Conservation (phyloP, 2,888 invertebrate species). For the Drosophila putrida region DNA sequence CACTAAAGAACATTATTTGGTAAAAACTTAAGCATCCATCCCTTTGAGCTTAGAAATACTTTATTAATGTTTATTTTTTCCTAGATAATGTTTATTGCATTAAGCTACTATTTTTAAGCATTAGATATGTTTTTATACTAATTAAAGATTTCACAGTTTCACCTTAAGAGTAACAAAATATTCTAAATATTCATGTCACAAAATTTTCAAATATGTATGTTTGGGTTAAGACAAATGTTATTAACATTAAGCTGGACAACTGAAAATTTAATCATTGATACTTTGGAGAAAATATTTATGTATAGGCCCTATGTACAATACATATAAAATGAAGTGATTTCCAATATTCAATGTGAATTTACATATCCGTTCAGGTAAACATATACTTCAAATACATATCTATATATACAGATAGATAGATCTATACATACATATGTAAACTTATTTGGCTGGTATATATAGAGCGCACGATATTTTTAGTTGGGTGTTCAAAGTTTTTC, state of each 20-base stretch:
- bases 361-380: slow-evolving; percentile 73
- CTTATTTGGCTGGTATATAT: slow-evolving; percentile 56
- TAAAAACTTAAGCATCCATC: too few relatives aligned
- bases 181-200: too few relatives aligned
- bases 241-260: slow-evolving; percentile 16
- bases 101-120: neutral
- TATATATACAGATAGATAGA: slow-evolving; percentile 1
- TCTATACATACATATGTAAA: slow-evolving; percentile 12
- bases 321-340: slow-evolving; percentile 38
- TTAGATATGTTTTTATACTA: too few relatives aligned
- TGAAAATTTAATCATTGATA: slow-evolving; percentile 65
- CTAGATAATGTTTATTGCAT: neutral
- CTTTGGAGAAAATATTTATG: slow-evolving; percentile 18
- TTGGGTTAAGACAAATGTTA: too few relatives aligned
- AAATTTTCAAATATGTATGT: too few relatives aligned
- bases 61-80: neutral
- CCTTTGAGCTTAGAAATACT: neutral
- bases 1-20: too few relatives aligned
- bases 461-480: slow-evolving; percentile 76
- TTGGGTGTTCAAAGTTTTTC: slow-evolving; percentile 75
- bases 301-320: slow-evolving; percentile 9
- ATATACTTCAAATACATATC: slow-evolving; percentile 17
- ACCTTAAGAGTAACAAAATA: neutral
- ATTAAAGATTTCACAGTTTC: too few relatives aligned
- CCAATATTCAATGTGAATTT: slow-evolving; percentile 72